phyloP scores from a whole-genome alignment of 2,797 vertebrate genomes.

The Alfaro cultratus region DNA sequence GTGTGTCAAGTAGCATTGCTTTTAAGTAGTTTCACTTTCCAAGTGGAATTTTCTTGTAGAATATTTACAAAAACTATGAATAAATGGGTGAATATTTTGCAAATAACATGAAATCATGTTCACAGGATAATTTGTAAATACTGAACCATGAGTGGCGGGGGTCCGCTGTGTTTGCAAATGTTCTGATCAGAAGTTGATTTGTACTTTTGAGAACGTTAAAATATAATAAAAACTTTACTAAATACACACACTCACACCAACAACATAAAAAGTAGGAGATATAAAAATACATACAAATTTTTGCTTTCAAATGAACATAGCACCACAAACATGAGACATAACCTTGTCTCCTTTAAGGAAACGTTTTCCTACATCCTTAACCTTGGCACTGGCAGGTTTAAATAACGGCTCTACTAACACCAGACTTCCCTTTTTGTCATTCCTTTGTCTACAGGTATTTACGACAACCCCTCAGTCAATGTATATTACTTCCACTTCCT shows the following conservation, averaged over 20 bases:
- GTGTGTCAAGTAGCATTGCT: not conserved
- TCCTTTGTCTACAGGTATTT: constrained; percentile 46
- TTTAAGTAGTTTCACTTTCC: not conserved
- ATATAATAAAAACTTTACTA: constrained; percentile 28
- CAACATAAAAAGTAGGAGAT: constrained; percentile 38
- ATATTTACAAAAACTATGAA: not conserved
- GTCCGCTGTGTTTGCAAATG: constrained; percentile 1
- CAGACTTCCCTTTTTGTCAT: constrained; percentile 62
- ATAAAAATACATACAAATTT: constrained; percentile 20
- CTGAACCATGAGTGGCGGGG: not conserved
- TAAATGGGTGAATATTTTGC: not conserved
- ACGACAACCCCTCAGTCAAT: not conserved
- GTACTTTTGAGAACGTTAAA: constrained; percentile 31
- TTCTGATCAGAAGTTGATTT: constrained; percentile 28
- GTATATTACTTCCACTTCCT: constrained; percentile 8
- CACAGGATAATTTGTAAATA: not conserved
- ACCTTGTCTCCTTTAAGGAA: constrained; percentile 11
- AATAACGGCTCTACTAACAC: constrained; percentile 4
- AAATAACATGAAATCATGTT: not conserved
- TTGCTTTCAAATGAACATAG: constrained; percentile 34
- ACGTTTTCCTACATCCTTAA: constrained; percentile 22
- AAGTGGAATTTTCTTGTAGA: not conserved
- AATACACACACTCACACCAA: constrained; percentile 15
- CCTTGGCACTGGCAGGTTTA: constrained; percentile 31
- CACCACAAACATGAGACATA: constrained; percentile 45